These are phyloP conservation scores for Ametastegia equiseti DNA, from an alignment of 2,888 invertebrate species.

Conservation along the genomic window DNA sequence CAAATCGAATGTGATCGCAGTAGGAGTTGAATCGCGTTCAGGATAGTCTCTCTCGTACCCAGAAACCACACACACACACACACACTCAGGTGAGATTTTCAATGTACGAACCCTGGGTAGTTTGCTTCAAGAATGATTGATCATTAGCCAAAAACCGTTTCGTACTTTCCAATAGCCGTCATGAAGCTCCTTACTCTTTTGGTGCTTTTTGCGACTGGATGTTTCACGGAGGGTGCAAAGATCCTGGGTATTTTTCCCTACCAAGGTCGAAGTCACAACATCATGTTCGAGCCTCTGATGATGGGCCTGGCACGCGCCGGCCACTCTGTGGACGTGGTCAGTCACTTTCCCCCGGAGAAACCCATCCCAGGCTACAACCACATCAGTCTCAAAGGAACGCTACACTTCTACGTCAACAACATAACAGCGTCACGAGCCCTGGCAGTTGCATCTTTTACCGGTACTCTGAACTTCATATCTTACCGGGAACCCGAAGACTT, in stretches of 20 bases:
- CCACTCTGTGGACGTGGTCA: constrained; percentile 23
- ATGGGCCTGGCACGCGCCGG: constrained; percentile 9
- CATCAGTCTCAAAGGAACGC: constrained; percentile 2
- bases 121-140: too few relatives aligned
- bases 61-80: too few relatives aligned
- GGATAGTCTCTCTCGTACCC: too few relatives aligned
- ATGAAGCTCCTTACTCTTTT: neutral
- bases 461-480: neutral
- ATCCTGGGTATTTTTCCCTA: constrained; percentile 26
- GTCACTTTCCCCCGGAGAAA: constrained; percentile 9
- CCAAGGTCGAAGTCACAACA: constrained; percentile 16
- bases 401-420: constrained; percentile 12
- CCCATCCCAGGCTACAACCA: constrained; percentile 5
- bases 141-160: neutral
- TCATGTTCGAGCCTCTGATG: constrained; percentile 9
- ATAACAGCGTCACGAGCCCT: neutral
- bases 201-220: neutral
- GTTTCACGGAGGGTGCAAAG: neutral
- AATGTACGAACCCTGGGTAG: too few relatives aligned
- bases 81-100: too few relatives aligned
- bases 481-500: neutral
- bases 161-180: neutral
- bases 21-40: too few relatives aligned
- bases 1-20: too few relatives aligned
- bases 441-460: neutral